Base-by-base conservation (phyloP, 2,797 vertebrate genomes). In the Acrocephalus scirpaceus region DNA sequence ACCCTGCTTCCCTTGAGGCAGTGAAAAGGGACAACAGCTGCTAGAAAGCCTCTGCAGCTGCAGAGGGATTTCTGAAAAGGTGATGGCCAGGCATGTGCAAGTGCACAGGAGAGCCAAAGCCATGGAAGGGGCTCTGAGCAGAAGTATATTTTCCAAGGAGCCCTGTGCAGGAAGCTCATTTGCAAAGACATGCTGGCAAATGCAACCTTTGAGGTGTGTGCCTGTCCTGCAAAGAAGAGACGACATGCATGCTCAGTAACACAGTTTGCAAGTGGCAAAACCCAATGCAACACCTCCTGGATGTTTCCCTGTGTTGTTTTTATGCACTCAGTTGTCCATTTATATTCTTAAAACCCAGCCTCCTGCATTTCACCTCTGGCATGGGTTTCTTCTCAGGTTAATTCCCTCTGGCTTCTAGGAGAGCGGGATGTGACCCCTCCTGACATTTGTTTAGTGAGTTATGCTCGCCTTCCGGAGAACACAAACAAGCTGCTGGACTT, bases 361-460 rank as follows among this genome's bases (percentile, higher is more conserved):
- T 70, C 12, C 38, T 27, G 26, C 32, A 47, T 58, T 75, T 92
- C 73, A 53, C 58, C 51, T 78, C 87, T 93, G 76, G 38, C 51
- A 88, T 2, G 9, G 11, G 62, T 84, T 86, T 94, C 62, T 95
- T 69, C 82, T 53, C 89, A 89, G 54, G 61, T 90, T 96, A 95
- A 91, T 78, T 93, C 77, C 76, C 62, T 64, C 75, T 90, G 48
- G 76, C 61, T 93, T 93, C 89, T 60, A 84, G 73, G 82, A 95
- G 85, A 93, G 89, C 0, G 48, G 90, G 93, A 92, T 94, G 70
- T 94, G 90, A 92, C 85, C 82, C 67, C 73, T 92, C 86, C 94
- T 96, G 95, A 92, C 95, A 90, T 96, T 97, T 95, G 92, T 96
- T 97, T 96, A 92, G 92, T 83, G 79, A 96, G 85, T 94, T 97